Evolutionary conservation across 2,797 vertebrate genomes (phyloP).

Genomic region (Gouania willdenowi): DNA sequence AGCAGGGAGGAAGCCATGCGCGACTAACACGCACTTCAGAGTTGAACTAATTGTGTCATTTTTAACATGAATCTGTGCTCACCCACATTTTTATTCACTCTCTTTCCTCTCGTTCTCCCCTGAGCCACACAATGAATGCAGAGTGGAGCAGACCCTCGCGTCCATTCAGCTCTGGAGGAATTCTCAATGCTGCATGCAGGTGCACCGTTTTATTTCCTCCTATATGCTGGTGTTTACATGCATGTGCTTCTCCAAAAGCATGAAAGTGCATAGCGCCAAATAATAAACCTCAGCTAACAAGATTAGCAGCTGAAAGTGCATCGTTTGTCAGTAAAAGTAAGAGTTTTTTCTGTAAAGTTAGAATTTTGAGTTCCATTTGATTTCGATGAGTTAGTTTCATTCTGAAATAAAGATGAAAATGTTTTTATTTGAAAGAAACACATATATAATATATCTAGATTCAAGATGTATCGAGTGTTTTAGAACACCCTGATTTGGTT

Average conservation of each 20-base stretch:
- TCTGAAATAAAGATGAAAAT: too few species aligned
- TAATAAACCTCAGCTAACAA: conserved; percentile 11
- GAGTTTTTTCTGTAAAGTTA: too few species aligned
- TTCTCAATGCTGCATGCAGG: conserved; percentile 59
- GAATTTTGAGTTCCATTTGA: too few species aligned
- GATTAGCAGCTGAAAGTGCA: background rate
- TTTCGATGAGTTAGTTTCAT: too few species aligned
- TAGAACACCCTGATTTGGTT: too few species aligned
- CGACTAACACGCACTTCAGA: conserved; percentile 72
- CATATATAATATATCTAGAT: too few species aligned
- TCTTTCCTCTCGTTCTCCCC: conserved; percentile 54
- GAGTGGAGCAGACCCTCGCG: conserved; percentile 34
- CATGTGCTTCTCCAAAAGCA: conserved; percentile 4
- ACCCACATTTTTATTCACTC: conserved; percentile 63
- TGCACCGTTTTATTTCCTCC: conserved; percentile 54
- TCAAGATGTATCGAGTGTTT: too few species aligned
- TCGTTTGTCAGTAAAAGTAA: background rate
- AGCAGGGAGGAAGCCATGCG: conserved; percentile 67
- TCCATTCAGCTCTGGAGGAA: conserved; percentile 45
- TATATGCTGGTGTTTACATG: conserved; percentile 31
- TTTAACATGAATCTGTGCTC: conserved; percentile 74
- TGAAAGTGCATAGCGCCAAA: conserved; percentile 25
- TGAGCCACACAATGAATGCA: conserved; percentile 62
- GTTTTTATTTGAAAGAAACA: too few species aligned
- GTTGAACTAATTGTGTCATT: conserved; percentile 79